Conservation (phyloP, 2,113 vertebrate genomes). For the Nothocercus nigrocapillus region DNA sequence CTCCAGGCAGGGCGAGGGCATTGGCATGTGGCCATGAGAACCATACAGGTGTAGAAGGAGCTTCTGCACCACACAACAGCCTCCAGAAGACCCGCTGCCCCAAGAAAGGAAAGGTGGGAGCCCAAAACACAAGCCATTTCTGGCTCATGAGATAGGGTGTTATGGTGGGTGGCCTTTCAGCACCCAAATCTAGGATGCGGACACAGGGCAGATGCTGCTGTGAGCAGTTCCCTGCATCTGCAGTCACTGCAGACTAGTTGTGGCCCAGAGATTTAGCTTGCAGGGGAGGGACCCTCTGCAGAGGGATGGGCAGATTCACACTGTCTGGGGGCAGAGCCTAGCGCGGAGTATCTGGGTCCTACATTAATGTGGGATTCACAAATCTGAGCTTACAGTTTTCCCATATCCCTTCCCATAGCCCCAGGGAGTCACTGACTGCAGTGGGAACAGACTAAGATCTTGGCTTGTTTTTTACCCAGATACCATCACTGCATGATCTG, state of each 20-base stretch:
- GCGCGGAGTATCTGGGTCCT: not conserved
- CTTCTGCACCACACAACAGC: not conserved
- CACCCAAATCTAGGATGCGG: not conserved
- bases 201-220: not conserved
- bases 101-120: not conserved
- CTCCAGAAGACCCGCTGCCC: not conserved
- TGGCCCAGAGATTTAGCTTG: not conserved
- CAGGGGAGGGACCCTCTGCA: not conserved
- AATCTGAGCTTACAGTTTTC: not conserved
- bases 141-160: rapidly evolving
- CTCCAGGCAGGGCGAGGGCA: not conserved
- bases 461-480: conserved; percentile 38
- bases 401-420: conserved; percentile 17
- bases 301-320: not conserved
- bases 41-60: not conserved
- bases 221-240: not conserved
- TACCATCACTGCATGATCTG: not conserved
- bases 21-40: not conserved
- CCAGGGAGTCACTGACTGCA: not conserved
- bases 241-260: not conserved
- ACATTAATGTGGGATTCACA: not conserved
- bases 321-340: not conserved
- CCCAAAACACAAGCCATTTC: not conserved
- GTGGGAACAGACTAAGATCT: conserved; percentile 26
- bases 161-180: not conserved